Evolutionary conservation across 2,797 vertebrate species (phyloP).

Genomic region (Ctenochaetus hawaiiensis): DNA sequence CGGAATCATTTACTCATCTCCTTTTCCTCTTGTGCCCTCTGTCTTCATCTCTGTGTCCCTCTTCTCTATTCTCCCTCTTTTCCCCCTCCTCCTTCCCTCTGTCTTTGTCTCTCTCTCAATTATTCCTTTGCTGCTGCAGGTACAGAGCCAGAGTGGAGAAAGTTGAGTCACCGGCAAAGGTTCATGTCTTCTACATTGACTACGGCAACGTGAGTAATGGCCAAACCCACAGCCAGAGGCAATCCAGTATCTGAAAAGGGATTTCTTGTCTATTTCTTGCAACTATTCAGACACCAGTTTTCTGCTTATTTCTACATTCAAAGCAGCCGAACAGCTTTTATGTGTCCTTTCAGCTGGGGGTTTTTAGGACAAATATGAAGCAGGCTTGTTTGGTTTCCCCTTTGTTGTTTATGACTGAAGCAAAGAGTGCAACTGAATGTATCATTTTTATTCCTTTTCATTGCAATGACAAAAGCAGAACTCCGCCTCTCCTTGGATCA

Average conservation of each 20-base stretch:
- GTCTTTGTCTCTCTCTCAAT: slow-evolving; percentile 37
- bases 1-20: slow-evolving; percentile 81
- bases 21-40: slow-evolving; percentile 70
- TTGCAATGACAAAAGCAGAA: slow-evolving; percentile 45
- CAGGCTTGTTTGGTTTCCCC: slow-evolving; percentile 44
- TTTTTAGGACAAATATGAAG: slow-evolving; percentile 50
- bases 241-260: slow-evolving; percentile 19
- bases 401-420: slow-evolving; percentile 41
- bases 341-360: slow-evolving; percentile 38
- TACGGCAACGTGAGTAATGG: slow-evolving; percentile 94
- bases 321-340: slow-evolving; percentile 38
- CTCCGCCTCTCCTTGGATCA: slow-evolving; percentile 13
- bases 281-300: slow-evolving; percentile 51
- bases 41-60: slow-evolving; percentile 53
- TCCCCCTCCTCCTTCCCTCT: slow-evolving; percentile 4
- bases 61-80: slow-evolving; percentile 27
- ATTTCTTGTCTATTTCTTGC: slow-evolving; percentile 37
- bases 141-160: slow-evolving; percentile 96
- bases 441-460: slow-evolving; percentile 50
- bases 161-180: slow-evolving; percentile 90
- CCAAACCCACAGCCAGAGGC: slow-evolving; percentile 40
- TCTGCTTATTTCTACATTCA: slow-evolving; percentile 56
- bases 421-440: slow-evolving; percentile 29
- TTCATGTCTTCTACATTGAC: slow-evolving; percentile 98
- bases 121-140: slow-evolving; percentile 82